These are phyloP conservation scores for Oryzaephilus surinamensis DNA, from an alignment of 1,140 invertebrate genomes.

Conservation along the genomic window DNA sequence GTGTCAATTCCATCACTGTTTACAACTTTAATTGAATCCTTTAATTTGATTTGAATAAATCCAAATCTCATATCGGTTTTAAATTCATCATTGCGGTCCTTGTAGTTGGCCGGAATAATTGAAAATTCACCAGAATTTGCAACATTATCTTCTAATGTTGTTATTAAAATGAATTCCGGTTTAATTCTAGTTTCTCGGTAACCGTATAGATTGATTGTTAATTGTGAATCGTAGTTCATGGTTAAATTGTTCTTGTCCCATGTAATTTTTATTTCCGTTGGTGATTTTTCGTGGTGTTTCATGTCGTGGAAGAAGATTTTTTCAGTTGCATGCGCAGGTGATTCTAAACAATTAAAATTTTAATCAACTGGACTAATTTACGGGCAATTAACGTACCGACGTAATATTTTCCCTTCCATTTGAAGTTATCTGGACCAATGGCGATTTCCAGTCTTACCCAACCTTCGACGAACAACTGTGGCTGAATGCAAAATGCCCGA, in stretches of 20 bases:
- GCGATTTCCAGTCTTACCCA: constrained; percentile 82
- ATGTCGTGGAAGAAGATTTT: constrained; percentile 71
- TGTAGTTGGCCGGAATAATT: constrained; percentile 38
- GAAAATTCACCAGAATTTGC: constrained; percentile 30
- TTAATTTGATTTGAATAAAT: constrained; percentile 83
- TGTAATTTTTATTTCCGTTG: constrained; percentile 60
- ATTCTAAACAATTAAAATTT: constrained; percentile 48
- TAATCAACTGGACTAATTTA: not conserved
- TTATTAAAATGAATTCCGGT: constrained; percentile 54
- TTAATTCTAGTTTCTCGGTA: constrained; percentile 72
- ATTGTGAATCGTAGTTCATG: constrained; percentile 57
- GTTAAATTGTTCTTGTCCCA: constrained; percentile 83
- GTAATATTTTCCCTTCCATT: constrained; percentile 88
- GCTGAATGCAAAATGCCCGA: constrained; percentile 80
- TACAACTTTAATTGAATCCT: constrained; percentile 58
- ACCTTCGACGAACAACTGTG: constrained; percentile 78
- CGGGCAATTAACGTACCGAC: constrained; percentile 53
- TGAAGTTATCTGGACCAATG: constrained; percentile 69
- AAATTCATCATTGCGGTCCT: constrained; percentile 54
- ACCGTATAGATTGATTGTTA: constrained; percentile 76
- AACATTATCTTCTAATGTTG: constrained; percentile 21
- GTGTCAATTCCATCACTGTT: constrained; percentile 24
- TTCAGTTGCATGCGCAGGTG: constrained; percentile 71
- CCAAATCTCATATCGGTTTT: constrained; percentile 72
- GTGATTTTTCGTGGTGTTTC: constrained; percentile 58